These are phyloP conservation scores for Lamellibrachia columna DNA, from an alignment of 2,888 invertebrate genomes.

Conservation along the genomic window DNA sequence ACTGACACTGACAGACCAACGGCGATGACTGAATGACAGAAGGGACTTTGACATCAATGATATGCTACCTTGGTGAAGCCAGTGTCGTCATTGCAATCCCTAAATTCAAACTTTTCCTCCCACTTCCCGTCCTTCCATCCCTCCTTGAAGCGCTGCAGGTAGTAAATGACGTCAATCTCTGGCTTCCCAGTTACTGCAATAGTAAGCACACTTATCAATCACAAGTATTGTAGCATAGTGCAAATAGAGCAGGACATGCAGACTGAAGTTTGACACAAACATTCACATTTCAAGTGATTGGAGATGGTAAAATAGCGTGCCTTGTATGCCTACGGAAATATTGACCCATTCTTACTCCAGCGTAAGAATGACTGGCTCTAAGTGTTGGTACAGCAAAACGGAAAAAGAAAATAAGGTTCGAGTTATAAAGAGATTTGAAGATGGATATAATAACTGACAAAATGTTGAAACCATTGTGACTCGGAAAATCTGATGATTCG, in stretches of 20 bases:
- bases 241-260: not conserved
- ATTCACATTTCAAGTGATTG: not conserved
- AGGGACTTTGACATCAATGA: not conserved
- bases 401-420: no score
- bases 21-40: not conserved
- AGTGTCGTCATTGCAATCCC: constrained; percentile 68
- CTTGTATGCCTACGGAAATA: not conserved
- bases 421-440: no score
- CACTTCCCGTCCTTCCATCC: constrained; percentile 85
- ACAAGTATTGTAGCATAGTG: not conserved
- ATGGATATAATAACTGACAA: no score
- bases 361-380: no score
- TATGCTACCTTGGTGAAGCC: constrained; percentile 40
- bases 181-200: constrained; percentile 68
- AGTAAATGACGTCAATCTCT: constrained; percentile 77
- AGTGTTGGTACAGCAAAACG: no score
- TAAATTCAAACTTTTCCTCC: constrained; percentile 81
- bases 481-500: no score
- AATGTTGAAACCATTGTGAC: no score
- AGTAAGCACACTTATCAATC: not conserved
- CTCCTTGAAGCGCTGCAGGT: constrained; percentile 85
- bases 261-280: not conserved
- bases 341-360: no score
- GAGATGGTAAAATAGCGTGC: not conserved
- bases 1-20: not conserved